Base-by-base conservation (phyloP, 2,888 invertebrate genomes). In the Lasioglossum calceatum region DNA sequence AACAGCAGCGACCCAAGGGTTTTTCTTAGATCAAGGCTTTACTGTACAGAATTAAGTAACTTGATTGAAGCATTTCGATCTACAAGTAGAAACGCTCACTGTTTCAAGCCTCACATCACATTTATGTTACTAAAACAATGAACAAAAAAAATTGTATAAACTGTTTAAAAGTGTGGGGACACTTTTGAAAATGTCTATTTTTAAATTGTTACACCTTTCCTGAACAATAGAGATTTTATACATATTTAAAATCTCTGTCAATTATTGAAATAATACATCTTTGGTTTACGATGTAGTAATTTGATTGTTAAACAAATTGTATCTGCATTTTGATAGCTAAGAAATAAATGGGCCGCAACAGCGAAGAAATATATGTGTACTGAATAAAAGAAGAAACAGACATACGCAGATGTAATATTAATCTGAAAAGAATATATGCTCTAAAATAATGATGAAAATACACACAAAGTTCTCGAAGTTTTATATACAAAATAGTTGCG, bases 401-500 rank as follows among this genome's bases (percentile, higher is more conserved):
- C 23, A 47, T 23, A 72, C 27, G 47, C 50, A 23, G 39, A 72
- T n/a, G 42, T 76, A 32, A 61, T n/a, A 16, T 54, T 50, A 61
- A 71, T 32, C 44, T 19, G 12, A 76, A 76, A 32, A 47, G 44
- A 42, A 61, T 27, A n/a, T 44, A 76, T 58, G 16, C 47, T 58
- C 36, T 4, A 2, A 32, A 71, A 16, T 42, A 44, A 72, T 23
- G 19, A 16, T n/a, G 54, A 44, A 10, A 32, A 27, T 61, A 76
- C 61, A 84, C 70, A 84, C 5, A 82, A 74, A 78, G 8, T 82
- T 47, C 58, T 70, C 14, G 74, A 72, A 67, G 32, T n/a, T 36
- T 50, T 76, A 73, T 47, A 54, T 75, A 85, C 74, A 74, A 54
- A 77, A 32, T 54, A 79, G 14, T 75, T 42, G 16, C 64, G 58